A percentile compares a stretch with the other conserved stretches of the same genome.
These are phyloP conservation scores for Apogon talboti DNA, from an alignment of 2,797 vertebrate genomes.

Conservation along the genomic window DNA sequence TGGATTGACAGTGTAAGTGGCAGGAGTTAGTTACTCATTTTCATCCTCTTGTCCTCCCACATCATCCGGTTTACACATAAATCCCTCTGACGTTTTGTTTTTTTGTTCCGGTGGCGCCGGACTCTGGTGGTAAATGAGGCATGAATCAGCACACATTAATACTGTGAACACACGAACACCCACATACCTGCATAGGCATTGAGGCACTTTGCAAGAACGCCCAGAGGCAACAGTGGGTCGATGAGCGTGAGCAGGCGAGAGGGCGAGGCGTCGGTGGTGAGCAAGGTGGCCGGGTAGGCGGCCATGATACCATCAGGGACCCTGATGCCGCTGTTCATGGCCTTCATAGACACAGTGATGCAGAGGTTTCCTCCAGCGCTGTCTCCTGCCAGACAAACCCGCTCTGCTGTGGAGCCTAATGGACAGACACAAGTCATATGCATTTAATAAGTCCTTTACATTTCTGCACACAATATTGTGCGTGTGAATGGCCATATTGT, in stretches of 20 bases:
- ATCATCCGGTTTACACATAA: constrained; percentile 16
- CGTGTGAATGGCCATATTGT: too few relatives aligned
- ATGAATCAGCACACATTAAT: constrained; percentile 3
- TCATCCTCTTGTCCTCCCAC: constrained; percentile 21
- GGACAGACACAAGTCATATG: constrained; percentile 2
- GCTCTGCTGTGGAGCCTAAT: constrained; percentile 83
- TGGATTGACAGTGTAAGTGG: background rate
- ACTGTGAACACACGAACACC: background rate
- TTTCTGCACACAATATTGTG: too few relatives aligned
- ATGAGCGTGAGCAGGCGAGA: constrained; percentile 86
- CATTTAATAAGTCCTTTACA: too few relatives aligned
- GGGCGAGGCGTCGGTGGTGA: constrained; percentile 83
- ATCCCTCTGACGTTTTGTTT: constrained; percentile 14
- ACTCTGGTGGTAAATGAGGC: constrained; percentile 41
- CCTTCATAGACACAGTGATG: constrained; percentile 85
- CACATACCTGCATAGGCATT: constrained; percentile 84
- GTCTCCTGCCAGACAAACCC: constrained; percentile 85
- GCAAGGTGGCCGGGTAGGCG: constrained; percentile 84
- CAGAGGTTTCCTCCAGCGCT: constrained; percentile 87
- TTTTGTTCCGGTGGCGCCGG: constrained; percentile 4
- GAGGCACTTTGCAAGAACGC: constrained; percentile 84
- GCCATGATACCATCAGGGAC: constrained; percentile 85
- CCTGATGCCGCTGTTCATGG: constrained; percentile 76
- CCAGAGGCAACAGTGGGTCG: constrained; percentile 84
- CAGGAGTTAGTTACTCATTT: constrained; percentile 17